Conservation (phyloP, 2,113 vertebrate species). For the Furnarius figulus region DNA sequence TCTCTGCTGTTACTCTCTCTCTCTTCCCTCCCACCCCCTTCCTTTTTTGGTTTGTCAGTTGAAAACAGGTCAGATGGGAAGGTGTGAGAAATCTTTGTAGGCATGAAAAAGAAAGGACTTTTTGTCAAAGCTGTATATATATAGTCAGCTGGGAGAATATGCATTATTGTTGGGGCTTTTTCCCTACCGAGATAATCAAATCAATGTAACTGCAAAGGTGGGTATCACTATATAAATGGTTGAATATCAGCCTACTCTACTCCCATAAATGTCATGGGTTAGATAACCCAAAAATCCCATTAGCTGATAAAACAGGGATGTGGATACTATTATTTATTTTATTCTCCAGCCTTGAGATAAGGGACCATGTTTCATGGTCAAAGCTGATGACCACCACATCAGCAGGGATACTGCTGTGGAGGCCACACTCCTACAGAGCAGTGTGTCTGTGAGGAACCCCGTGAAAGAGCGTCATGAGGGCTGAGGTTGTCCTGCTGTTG, state of each 20-base stretch:
- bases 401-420: background rate
- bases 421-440: background rate
- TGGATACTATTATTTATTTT: background rate
- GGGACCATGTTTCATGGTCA: fast-evolving
- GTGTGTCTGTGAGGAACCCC: fast-evolving
- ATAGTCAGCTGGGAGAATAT: background rate
- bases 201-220: background rate
- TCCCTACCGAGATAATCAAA: background rate
- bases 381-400: background rate
- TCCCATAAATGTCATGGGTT: background rate
- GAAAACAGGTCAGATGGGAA: background rate
- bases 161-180: background rate
- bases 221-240: background rate
- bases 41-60: background rate
- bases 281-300: background rate
- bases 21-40: fast-evolving
- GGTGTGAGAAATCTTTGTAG: background rate
- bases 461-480: no score
- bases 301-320: background rate
- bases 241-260: background rate
- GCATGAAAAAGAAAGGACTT: background rate
- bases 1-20: background rate
- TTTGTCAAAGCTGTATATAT: background rate
- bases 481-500: background rate
- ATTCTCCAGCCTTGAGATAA: background rate